Percentiles rank a stretch among this genome's conserved stretches.
phyloP scores from a whole-genome alignment of 1,140 invertebrate genomes.

The Magallana ariakensis region DNA sequence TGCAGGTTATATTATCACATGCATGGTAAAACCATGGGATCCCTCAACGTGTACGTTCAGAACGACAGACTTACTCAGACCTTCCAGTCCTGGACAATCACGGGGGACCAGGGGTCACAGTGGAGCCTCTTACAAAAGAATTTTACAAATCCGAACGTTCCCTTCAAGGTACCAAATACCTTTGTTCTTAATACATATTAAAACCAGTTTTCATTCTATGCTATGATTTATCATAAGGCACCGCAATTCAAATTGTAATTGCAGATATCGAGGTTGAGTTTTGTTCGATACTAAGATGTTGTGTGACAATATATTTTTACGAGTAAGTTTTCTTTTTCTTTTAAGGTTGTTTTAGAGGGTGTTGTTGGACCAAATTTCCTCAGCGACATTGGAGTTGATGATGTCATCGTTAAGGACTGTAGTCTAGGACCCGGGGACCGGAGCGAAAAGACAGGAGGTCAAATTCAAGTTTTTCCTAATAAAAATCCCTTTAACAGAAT shows the following conservation, averaged over 20 bases:
- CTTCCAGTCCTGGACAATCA: not conserved
- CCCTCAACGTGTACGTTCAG: conserved; percentile 12
- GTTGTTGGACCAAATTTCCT: conserved; percentile 33
- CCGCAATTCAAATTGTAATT: no score
- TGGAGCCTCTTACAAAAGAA: not conserved
- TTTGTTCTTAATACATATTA: no score
- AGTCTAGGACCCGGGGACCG: conserved; percentile 24
- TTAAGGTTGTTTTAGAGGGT: conserved; percentile 40
- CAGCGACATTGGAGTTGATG: conserved; percentile 46
- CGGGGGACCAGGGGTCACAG: conserved; percentile 1
- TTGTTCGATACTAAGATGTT: no score
- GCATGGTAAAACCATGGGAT: conserved; percentile 21
- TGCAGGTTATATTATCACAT: conserved; percentile 39
- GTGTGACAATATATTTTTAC: not conserved
- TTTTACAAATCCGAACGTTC: conserved; percentile 10
- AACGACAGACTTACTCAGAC: conserved; percentile 1
- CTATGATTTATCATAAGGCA: no score
- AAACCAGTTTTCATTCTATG: no score
- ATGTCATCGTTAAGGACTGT: conserved; percentile 40
- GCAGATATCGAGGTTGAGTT: no score
- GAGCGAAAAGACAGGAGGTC: not conserved
- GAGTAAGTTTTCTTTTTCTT: not conserved
- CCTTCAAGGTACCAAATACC: not conserved
- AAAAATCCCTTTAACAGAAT: not conserved
- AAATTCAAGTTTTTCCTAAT: conserved; percentile 19